phyloP scores from a whole-genome alignment of 2,888 invertebrate species.

The Hydrotaea cyrtoneurina region DNA sequence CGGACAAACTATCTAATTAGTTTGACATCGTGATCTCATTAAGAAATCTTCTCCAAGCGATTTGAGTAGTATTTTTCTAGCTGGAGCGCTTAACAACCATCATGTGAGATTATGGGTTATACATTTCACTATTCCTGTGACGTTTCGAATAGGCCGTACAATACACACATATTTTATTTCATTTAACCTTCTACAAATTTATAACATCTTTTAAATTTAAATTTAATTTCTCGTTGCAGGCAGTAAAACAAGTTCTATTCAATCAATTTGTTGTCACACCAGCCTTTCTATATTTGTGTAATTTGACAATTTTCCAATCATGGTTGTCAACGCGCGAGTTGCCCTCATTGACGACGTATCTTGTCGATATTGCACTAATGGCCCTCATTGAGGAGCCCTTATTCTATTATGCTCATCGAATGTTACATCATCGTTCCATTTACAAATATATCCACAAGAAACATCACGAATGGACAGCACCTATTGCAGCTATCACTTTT shows the following conservation, averaged over 20 bases:
- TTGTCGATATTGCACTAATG: constrained; percentile 86
- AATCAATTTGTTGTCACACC: constrained; percentile 87
- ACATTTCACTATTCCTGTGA: too few relatives aligned
- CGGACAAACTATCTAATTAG: too few relatives aligned
- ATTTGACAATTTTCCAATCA: background rate
- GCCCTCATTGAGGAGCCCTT: constrained; percentile 88
- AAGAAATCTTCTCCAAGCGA: too few relatives aligned
- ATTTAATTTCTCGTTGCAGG: constrained; percentile 77
- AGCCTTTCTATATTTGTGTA: background rate
- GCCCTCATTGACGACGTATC: constrained; percentile 83
- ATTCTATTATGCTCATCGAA: constrained; percentile 92
- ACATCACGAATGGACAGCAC: constrained; percentile 93
- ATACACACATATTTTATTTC: too few relatives aligned
- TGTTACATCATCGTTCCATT: constrained; percentile 86
- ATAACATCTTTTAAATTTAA: background rate
- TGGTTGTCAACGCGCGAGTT: too few relatives aligned
- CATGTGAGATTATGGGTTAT: too few relatives aligned
- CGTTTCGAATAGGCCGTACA: too few relatives aligned
- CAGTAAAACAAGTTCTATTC: constrained; percentile 85
- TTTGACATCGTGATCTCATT: too few relatives aligned
- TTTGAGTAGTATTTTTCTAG: too few relatives aligned
- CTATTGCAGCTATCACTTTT: constrained; percentile 88
- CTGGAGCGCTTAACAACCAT: too few relatives aligned
- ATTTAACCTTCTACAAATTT: background rate
- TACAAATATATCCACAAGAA: constrained; percentile 91